Evolutionary conservation across 2,797 vertebrate species (phyloP), one percentile per base, ranked within the genome.

Genomic region (Coregonus suidteri): DNA sequence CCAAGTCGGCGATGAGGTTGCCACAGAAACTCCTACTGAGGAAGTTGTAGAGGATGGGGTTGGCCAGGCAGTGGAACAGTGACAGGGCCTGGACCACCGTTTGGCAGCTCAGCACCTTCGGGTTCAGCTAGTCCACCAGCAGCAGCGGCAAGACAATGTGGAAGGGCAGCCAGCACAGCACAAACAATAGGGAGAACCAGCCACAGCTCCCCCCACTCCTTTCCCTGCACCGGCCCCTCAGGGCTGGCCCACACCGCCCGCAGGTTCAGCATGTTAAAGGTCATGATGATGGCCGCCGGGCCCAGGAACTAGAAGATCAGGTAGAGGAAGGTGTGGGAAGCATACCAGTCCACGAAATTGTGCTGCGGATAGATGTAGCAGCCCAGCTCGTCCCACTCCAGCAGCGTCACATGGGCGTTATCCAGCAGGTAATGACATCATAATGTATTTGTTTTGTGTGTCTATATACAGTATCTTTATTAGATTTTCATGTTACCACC

Each of bases 41-140:
- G 79, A 96, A 94, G 85, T 95, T 95, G 86, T 95, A 96, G 65
- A 96, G 92, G 77, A 96, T 74, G 37, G 83, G 34, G 95, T 73
- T 87, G 69, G 88, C 95, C 95, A 84, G 91, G 89, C 16, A 95
- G 79, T 95, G 95, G 15, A 94, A 80, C 83, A 95, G 83, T 2
- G 93, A 91, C 79, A 94, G 84, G 81, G 93, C 94, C 84, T 95
- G 90, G 0, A 94, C 85, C 75, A 96, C 37, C 0, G 91, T 68
- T 74, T 87, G 68, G 88, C 95, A 96, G 85, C 91, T 89, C 15
- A 95, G 78, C 76, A 75, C 6, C 15, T 18, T 6, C 1, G 77
- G 80, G 7, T 20, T 16, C 16, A 82, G 34, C 6, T 73, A 88
- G 0, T 94, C 88, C 0, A 95, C 78, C 0, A 89, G 91, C 80